phyloP scores from a whole-genome alignment of 2,797 vertebrate genomes.

The Tenualosa thibaudeaui region DNA sequence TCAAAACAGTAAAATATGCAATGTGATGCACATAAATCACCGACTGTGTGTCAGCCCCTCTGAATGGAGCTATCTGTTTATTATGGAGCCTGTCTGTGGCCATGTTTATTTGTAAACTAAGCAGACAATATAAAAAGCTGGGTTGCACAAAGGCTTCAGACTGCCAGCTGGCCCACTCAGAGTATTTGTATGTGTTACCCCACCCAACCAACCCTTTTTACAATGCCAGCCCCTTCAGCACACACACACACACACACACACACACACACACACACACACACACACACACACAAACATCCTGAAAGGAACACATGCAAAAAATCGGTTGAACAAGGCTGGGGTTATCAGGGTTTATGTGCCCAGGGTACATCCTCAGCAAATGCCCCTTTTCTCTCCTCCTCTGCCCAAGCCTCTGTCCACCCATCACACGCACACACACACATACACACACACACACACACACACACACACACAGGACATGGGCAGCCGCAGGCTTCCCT shows the following conservation, averaged over 20 bases:
- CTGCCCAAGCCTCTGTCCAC: constrained; percentile 31
- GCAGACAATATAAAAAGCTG: constrained; percentile 69
- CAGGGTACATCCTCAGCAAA: constrained; percentile 34
- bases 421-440: constrained; percentile 18
- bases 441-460: constrained; percentile 26
- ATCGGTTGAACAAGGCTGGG: not conserved
- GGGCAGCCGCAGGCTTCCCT: constrained; percentile 46
- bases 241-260: constrained; percentile 43
- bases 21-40: constrained; percentile 43
- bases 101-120: constrained; percentile 69
- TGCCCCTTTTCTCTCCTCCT: not conserved
- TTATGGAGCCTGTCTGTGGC: constrained; percentile 54
- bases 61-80: constrained; percentile 55
- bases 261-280: constrained; percentile 48
- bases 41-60: constrained; percentile 39
- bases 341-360: constrained; percentile 27
- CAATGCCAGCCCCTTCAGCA: constrained; percentile 54
- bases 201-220: constrained; percentile 31
- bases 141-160: constrained; percentile 62
- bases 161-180: constrained; percentile 68
- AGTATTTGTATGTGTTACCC: constrained; percentile 45
- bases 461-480: constrained; percentile 33
- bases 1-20: constrained; percentile 32
- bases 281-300: constrained; percentile 27
- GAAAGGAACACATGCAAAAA: constrained; percentile 15